Conservation (phyloP, 1,140 invertebrate species). For the Doryteuthis pealeii region DNA sequence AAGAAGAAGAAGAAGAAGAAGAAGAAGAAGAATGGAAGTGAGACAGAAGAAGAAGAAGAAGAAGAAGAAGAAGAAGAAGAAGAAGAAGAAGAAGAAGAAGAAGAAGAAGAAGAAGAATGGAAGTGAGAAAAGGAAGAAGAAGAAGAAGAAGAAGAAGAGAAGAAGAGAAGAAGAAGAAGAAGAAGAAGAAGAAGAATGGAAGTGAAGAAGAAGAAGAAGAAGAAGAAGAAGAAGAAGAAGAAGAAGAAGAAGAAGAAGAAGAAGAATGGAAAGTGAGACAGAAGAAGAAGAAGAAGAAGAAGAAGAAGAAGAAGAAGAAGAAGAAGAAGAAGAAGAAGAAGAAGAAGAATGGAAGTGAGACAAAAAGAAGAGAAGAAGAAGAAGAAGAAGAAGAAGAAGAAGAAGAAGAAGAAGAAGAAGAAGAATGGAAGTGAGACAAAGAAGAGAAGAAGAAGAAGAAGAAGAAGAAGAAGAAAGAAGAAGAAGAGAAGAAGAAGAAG, state of each 20-base stretch:
- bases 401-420: no score
- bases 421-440: no score
- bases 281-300: neutral
- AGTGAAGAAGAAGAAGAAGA: neutral
- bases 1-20: conserved; percentile 5
- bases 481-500: no score
- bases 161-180: neutral
- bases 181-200: no score
- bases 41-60: no score
- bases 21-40: no score
- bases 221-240: conserved; percentile 8
- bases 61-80: conserved; percentile 7
- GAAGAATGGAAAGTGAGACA: no score
- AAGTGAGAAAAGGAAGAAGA: no score
- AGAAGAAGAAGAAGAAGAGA: conserved; percentile 7
- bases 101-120: neutral
- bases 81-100: conserved; percentile 14
- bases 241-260: neutral
- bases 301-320: neutral
- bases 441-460: no score
- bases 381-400: neutral
- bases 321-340: neutral
- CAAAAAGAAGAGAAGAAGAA: no score
- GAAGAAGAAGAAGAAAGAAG: no score
- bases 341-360: no score